Evolutionary conservation across 2,888 invertebrate species (phyloP), one percentile per base, ranked within the genome.

Genomic region (Chirona hameri): DNA sequence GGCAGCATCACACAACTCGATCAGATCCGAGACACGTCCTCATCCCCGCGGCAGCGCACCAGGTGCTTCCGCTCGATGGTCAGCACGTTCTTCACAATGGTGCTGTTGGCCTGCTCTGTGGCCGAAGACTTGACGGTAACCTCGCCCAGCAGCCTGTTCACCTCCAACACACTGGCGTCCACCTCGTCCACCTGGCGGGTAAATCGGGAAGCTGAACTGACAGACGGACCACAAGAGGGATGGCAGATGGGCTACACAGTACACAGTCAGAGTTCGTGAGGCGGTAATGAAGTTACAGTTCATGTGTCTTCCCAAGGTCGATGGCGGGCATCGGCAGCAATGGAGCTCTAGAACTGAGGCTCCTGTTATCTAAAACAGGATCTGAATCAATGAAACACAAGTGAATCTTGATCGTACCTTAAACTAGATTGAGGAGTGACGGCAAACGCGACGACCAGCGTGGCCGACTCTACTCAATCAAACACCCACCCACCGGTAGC

Each of bases 71-170:
- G 76, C 46, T 76, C 76, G 15, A 83, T n/a, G 60, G 31, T 82
- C n/a, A 76, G 29, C 57, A 55, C 82, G 52, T 24, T 82, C 21
- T 79, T 83, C 31, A 69, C 80, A 60, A 48, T 82, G 72, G 52
- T 76, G 79, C 72, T 82, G 72, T 55, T 55, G 82, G 48, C 29
- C 39, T 83, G 82, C 14, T 76, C 76, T 0, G 39, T 18, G 21
- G 76, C 76, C 24, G 46, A 39, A 39, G 76, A 39, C 27, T 81
- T 79, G 14, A 72, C 65, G 0, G 76, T 79, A 12, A 84, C 89
- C 86, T 92, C 91, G 0, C 92, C 93, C 55, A 92, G 88, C 57
- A 93, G 89, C 86, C 91, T 90, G 87, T 93, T 92, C 18, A 93
- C 92, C 87, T 93, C 92, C 84, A 91, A 89, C 24, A 93, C 89